phyloP scores from a whole-genome alignment of 1,140 invertebrate species.

The Drosophila sp. region DNA sequence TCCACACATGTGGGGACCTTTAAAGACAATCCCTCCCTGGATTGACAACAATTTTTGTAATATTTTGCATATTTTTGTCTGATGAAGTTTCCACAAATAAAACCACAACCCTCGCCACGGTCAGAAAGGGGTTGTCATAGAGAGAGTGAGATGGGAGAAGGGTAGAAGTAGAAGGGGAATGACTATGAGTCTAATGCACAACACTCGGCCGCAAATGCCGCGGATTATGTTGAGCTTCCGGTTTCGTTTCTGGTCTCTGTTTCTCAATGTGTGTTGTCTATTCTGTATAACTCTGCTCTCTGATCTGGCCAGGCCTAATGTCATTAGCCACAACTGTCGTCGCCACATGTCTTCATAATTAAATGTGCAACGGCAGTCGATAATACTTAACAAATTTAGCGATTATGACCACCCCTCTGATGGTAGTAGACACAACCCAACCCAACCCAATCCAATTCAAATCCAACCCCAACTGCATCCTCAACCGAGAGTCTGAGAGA shows the following conservation, averaged over 20 bases:
- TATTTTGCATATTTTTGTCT: conserved; percentile 52
- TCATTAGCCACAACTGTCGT: conserved; percentile 77
- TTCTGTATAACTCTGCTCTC: conserved; percentile 3
- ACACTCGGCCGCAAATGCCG: conserved; percentile 66
- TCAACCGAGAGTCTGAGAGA: neutral
- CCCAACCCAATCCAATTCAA: neutral
- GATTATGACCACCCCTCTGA: conserved; percentile 50
- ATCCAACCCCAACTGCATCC: neutral
- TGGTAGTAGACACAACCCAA: neutral
- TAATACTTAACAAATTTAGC: conserved; percentile 77
- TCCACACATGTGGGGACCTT: conserved; percentile 38
- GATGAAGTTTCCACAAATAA: conserved; percentile 33
- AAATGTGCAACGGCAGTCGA: conserved; percentile 64
- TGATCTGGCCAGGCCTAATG: conserved; percentile 52
- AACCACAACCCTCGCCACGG: conserved; percentile 51
- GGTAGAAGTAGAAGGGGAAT: neutral
- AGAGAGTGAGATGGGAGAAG: neutral
- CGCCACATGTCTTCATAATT: conserved; percentile 80
- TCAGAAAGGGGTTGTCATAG: conserved; percentile 21
- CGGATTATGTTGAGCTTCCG: conserved; percentile 69
- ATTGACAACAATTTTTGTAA: conserved; percentile 36
- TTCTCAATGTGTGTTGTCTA: too few relatives aligned
- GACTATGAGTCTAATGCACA: conserved; percentile 32
- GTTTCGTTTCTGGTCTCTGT: conserved; percentile 4
- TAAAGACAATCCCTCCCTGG: conserved; percentile 11